Evolutionary conservation across 2,113 vertebrate genomes (phyloP), one percentile per base, ranked within the genome.

Genomic region (Amblyopsis rosae): DNA sequence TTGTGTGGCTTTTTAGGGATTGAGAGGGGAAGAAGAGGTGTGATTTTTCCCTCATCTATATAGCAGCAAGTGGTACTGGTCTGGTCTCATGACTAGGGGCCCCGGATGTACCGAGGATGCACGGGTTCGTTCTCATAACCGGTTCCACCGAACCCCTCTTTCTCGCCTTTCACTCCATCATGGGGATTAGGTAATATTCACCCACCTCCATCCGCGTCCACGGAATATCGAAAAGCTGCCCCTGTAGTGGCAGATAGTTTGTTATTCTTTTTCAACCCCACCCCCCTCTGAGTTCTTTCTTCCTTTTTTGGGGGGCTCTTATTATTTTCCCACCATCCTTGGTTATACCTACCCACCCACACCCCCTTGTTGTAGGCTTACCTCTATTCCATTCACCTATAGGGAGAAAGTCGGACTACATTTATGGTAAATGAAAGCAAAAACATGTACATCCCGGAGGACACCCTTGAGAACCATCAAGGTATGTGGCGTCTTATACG

Each of bases 351-450:
- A 15, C 59, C 26, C 69, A 56, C 45, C 45, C 26, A 61, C 58
- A 61, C 75, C 45, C 48, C 19, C 63, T 35, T 49, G 54, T 17
- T 6, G 6, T 17, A 13, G 8, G 8, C 16, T n/a, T 17, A 13
- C 9, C 16, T 70, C 54, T 61, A 59, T 73, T 65, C 67, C 82
- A 86, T 87, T 89, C 83, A 84, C 80, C 82, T 79, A 79, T 75
- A 82, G 79, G 85, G 84, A 87, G 88, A 89, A 87, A 85, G 85
- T 80, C 80, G 86, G 88, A 87, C 85, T 83, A 88, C 78, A 89
- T 91, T 88, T 91, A 91, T 91, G 89, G 89, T 91, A 85, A 91
- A 91, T 91, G 89, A 91, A 87, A 91, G 89, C 85, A 91, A 89
- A 89, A 91, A 91, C 89, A 91, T 91, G 89, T 91, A 91, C 84